These are phyloP conservation scores for Diabrotica undecimpunctata DNA, from an alignment of 1,140 invertebrate species.

Conservation along the genomic window DNA sequence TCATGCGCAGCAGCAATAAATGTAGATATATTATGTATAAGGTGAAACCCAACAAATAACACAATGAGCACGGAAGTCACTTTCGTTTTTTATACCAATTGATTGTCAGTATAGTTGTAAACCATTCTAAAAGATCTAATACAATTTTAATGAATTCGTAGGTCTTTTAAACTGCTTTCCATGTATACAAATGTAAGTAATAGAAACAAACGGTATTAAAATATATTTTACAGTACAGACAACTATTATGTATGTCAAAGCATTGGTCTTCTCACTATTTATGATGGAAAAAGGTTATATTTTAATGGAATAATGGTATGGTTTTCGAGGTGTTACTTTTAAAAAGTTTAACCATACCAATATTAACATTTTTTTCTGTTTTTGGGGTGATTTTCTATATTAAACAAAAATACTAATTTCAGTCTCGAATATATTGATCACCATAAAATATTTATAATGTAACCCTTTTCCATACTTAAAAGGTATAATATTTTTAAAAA, in stretches of 20 bases:
- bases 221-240: not conserved
- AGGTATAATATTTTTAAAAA: too few species aligned
- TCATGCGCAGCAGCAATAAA: constrained; percentile 23
- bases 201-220: not conserved
- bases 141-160: not conserved
- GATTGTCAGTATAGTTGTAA: constrained; percentile 8
- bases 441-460: too few species aligned
- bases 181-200: not conserved
- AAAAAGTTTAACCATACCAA: too few species aligned
- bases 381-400: too few species aligned
- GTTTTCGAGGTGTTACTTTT: too few species aligned
- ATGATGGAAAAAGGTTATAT: too few species aligned
- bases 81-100: not conserved
- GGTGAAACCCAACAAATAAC: not conserved
- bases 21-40: constrained; percentile 14
- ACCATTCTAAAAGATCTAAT: not conserved
- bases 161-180: not conserved
- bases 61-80: not conserved
- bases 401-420: too few species aligned
- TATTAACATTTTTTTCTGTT: too few species aligned
- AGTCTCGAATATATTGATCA: too few species aligned
- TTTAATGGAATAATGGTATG: too few species aligned
- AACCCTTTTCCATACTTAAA: too few species aligned
- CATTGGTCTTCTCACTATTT: not conserved
- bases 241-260: not conserved